Percentiles rank a stretch among this genome's conserved stretches.
phyloP scores from a whole-genome alignment of 2,888 invertebrate species.

The Gnatocerus cornutus region DNA sequence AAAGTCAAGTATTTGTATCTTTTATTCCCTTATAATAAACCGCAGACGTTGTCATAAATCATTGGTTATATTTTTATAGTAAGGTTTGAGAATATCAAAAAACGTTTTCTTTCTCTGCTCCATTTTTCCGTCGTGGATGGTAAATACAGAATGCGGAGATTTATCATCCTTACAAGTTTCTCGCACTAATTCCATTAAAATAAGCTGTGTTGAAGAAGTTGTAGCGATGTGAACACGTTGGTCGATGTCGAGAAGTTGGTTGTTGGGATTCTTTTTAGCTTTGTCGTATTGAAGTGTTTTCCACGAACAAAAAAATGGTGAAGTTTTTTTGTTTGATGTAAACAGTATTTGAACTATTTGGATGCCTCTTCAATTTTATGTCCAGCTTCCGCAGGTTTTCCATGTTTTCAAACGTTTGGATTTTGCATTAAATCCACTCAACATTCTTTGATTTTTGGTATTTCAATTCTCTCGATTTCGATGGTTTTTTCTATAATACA shows the following conservation, averaged over 20 bases:
- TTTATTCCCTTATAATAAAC: constrained; percentile 1
- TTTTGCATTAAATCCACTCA: too few relatives aligned
- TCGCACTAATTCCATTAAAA: constrained; percentile 1
- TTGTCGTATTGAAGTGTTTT: not conserved
- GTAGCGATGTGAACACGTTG: not conserved
- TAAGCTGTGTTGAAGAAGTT: constrained; percentile 8
- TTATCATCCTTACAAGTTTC: not conserved
- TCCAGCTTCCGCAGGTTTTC: too few relatives aligned
- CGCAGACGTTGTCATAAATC: constrained; percentile 5
- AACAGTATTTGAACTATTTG: too few relatives aligned
- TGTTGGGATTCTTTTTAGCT: not conserved
- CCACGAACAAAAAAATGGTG: too few relatives aligned
- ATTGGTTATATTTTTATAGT: not conserved
- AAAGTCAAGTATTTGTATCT: constrained; percentile 1
- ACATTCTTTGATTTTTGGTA: too few relatives aligned
- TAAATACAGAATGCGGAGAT: not conserved
- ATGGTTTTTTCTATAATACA: too few relatives aligned
- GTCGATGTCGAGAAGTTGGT: not conserved
- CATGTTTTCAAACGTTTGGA: too few relatives aligned
- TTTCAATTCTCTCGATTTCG: too few relatives aligned
- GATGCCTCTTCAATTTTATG: too few relatives aligned
- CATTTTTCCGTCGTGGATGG: not conserved
- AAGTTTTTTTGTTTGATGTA: too few relatives aligned
- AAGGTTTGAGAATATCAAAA: not conserved
- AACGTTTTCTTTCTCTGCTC: not conserved